Percentiles rank a stretch among this genome's conserved stretches.
phyloP scores from a whole-genome alignment of 2,888 invertebrate genomes.

The Neoaliturus tenellus region DNA sequence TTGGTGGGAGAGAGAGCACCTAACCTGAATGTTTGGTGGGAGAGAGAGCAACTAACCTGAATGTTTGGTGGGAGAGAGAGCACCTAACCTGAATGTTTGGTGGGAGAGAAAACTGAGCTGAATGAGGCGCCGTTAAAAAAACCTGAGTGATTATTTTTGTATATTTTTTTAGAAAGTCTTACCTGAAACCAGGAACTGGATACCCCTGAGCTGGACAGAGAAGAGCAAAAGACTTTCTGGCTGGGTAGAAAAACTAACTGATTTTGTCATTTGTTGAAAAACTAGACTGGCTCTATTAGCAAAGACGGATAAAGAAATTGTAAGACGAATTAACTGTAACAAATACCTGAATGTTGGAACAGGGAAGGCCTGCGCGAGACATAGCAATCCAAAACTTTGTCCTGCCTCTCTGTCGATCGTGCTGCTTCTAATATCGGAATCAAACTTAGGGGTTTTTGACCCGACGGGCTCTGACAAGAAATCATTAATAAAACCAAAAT shows the following conservation, averaged over 20 bases:
- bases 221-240: slow-evolving; percentile 73
- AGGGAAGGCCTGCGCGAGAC: slow-evolving; percentile 78
- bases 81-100: no score
- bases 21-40: no score
- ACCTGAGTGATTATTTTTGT: background rate
- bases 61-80: no score
- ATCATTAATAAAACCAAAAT: slow-evolving; percentile 69
- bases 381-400: slow-evolving; percentile 72
- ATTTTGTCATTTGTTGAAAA: slow-evolving; percentile 78
- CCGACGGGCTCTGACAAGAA: slow-evolving; percentile 79
- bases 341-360: slow-evolving; percentile 76
- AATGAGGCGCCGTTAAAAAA: no score
- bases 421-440: slow-evolving; percentile 74
- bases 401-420: slow-evolving; percentile 66
- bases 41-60: no score
- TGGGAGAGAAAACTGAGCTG: no score
- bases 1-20: no score
- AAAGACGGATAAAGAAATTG: no score
- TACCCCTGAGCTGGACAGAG: slow-evolving; percentile 76
- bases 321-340: background rate
- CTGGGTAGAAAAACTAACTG: slow-evolving; percentile 76
- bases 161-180: slow-evolving; percentile 66
- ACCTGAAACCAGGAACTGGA: slow-evolving; percentile 75
- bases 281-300: slow-evolving; percentile 77
- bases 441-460: slow-evolving; percentile 77